Percentiles rank a stretch among this genome's conserved stretches.
Conservation (phyloP, 2,113 vertebrate species). For the Scolopax mira region DNA sequence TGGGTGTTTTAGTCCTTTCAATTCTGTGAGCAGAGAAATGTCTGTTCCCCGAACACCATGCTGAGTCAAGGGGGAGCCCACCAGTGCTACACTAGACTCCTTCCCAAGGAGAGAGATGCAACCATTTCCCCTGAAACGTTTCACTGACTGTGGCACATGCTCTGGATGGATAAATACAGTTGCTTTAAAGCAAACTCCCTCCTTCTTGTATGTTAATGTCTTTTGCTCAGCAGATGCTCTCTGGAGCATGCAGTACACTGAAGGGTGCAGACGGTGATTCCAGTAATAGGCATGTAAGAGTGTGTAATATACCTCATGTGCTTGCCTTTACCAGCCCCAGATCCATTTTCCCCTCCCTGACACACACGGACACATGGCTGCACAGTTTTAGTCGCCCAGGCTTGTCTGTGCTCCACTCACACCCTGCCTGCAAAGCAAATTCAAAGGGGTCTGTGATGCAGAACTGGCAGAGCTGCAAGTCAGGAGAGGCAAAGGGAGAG, state of each 20-base stretch:
- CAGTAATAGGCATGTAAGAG: neutral
- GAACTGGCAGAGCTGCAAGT: neutral
- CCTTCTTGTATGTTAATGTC: neutral
- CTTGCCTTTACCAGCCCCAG: neutral
- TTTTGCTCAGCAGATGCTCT: slow-evolving; percentile 2
- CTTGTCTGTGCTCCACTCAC: neutral
- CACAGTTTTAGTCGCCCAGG: neutral
- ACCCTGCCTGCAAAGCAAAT: neutral
- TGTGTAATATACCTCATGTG: neutral
- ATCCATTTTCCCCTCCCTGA: neutral
- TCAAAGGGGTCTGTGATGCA: neutral
- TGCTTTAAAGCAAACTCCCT: neutral
- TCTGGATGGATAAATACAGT: neutral
- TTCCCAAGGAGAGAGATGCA: neutral
- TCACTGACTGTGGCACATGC: rapidly evolving
- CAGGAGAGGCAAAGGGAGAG: neutral
- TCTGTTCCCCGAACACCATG: neutral
- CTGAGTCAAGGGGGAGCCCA: neutral
- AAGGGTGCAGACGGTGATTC: neutral
- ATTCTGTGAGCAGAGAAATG: neutral
- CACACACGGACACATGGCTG: rapidly evolving
- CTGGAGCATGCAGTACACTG: neutral
- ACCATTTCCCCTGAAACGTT: neutral
- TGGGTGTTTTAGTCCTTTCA: neutral
- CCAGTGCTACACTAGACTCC: neutral